Base-by-base conservation (phyloP, 2,797 vertebrate genomes). In the Chrysocyon brachyurus region DNA sequence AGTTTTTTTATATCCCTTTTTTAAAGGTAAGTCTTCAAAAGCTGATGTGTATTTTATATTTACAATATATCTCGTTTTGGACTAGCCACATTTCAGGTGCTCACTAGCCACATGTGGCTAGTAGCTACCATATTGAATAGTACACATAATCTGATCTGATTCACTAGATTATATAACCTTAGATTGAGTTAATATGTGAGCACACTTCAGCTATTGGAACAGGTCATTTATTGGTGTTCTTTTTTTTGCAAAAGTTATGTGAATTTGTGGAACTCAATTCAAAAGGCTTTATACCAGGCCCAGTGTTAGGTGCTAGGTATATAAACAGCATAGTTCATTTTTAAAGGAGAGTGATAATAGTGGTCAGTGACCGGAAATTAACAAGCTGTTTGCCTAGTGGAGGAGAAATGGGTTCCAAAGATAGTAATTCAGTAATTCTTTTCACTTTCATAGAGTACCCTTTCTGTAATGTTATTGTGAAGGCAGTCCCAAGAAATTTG, bases 321-420 rank as follows among this genome's bases (percentile, higher is more conserved):
- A 28, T 21, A 94, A 22, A 33, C 3, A 57, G 5, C 24, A 33
- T 56, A 36, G 73, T 75, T 79, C 46, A 75, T 40, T 95, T 90
- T 90, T 75, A 82, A 90, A 94, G 82, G 36, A 87, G 12, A 72
- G 3, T 72, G 26, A 28, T 87, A 19, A 14, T 64, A 81, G 54
- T 82, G n/a, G 9, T 91, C 70, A 79, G 57, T 79, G 57, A 86
- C 52, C 88, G 3, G 6, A 86, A 92, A 59, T 82, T 24, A 90
- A 11, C 54, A 72, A 12, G 24, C 17, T 75, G 2, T 11, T 95
- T 96, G 40, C 57, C 52, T 88, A 72, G 19, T 92, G 22, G 57
- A 92, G 52, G 52, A 95, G 56, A 95, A 87, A 49, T 63, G 15
- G 40, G 16, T 92, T 87, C 72, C 91, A 92, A 78, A 96, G 63